Evolutionary conservation across 1,140 invertebrate genomes (phyloP).

Genomic region (Samia ricini): DNA sequence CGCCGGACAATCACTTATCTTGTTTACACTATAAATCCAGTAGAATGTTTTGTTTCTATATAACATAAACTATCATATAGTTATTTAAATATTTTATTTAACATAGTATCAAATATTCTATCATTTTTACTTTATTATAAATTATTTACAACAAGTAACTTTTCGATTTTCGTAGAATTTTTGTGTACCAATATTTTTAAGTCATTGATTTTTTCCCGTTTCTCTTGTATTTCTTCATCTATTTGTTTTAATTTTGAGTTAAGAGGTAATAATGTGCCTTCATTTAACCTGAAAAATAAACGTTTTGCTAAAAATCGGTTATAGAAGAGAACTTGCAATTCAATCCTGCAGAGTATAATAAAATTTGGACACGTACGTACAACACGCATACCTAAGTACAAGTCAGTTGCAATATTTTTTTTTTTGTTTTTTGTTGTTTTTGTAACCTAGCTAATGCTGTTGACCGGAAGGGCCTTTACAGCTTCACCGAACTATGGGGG

Average conservation of each 20-base stretch:
- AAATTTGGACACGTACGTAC: too few species aligned
- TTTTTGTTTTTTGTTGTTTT: too few species aligned
- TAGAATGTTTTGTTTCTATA: neutral
- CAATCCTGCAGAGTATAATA: too few species aligned
- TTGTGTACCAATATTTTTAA: conserved; percentile 62
- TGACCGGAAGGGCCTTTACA: too few species aligned
- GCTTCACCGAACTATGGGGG: too few species aligned
- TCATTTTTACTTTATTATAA: conserved; percentile 46
- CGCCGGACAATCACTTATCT: too few species aligned
- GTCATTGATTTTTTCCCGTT: conserved; percentile 64
- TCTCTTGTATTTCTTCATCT: conserved; percentile 53
- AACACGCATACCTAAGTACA: too few species aligned
- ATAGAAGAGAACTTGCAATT: too few species aligned
- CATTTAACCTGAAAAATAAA: conserved; percentile 47
- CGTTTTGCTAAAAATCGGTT: too few species aligned
- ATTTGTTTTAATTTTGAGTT: conserved; percentile 56
- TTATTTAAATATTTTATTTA: neutral
- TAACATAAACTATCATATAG: neutral
- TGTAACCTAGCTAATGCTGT: too few species aligned
- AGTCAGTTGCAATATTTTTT: too few species aligned
- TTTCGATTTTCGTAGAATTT: conserved; percentile 60
- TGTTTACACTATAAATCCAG: too few species aligned
- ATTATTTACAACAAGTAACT: conserved; percentile 49
- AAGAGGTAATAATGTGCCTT: conserved; percentile 51
- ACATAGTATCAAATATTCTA: neutral